Conservation (phyloP, 23 tunicate species). For the Ascidia mentula region DNA sequence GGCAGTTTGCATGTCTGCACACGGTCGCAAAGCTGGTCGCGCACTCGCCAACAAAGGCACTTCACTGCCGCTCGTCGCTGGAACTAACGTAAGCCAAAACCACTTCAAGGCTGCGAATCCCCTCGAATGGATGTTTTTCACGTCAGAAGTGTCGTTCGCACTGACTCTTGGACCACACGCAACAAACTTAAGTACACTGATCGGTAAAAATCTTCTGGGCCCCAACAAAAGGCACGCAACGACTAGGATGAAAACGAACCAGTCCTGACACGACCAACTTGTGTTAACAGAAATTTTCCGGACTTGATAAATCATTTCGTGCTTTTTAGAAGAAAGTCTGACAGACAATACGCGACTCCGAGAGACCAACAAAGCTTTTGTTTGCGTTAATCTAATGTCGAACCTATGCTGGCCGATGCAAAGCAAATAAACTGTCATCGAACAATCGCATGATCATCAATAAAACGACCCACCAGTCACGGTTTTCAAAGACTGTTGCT, state of each 20-base stretch:
- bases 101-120: constrained; percentile 7
- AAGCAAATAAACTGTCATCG: not conserved
- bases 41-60: constrained; percentile 3
- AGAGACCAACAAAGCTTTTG: not conserved
- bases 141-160: constrained; percentile 9
- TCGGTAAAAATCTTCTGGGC: not conserved
- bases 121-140: not conserved
- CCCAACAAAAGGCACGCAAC: not conserved
- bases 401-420: not conserved
- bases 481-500: too few relatives aligned
- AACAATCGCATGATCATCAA: not conserved
- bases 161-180: constrained; percentile 1
- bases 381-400: constrained; percentile 1
- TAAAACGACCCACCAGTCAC: too few relatives aligned
- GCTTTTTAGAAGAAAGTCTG: not conserved
- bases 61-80: constrained; percentile 1
- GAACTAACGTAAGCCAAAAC: constrained; percentile 10
- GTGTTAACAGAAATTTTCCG: constrained; percentile 1
- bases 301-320: not conserved
- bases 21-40: not conserved
- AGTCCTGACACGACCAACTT: not conserved
- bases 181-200: not conserved
- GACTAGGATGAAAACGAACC: not conserved
- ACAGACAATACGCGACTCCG: not conserved
- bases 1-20: not conserved